A percentile compares a stretch with the other conserved stretches of the same genome.
Conservation (phyloP, 2,888 invertebrate species). For the Ferrisia virgata region DNA sequence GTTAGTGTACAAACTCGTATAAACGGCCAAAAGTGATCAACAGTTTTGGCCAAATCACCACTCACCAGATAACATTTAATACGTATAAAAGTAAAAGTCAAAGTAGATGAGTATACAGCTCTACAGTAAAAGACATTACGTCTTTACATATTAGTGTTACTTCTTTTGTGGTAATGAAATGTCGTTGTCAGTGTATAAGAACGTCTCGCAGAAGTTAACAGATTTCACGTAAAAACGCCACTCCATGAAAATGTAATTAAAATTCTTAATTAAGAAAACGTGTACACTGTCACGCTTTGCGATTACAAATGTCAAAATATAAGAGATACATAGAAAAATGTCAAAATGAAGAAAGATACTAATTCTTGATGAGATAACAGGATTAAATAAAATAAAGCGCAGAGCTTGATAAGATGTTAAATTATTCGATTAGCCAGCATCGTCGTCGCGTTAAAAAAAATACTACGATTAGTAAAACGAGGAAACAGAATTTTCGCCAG, state of each 20-base stretch:
- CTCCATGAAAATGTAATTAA: slow-evolving; percentile 34
- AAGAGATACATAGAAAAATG: slow-evolving; percentile 35
- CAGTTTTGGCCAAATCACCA: not conserved
- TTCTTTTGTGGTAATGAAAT: slow-evolving; percentile 18
- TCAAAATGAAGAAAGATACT: slow-evolving; percentile 38
- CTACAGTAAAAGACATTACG: not conserved
- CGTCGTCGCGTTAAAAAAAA: slow-evolving; percentile 1
- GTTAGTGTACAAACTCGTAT: not conserved
- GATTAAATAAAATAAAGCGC: not conserved
- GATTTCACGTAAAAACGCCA: slow-evolving; percentile 5
- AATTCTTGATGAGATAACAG: slow-evolving; percentile 31
- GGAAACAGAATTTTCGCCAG: not conserved
- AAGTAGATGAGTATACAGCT: not conserved
- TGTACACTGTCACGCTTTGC: slow-evolving; percentile 33
- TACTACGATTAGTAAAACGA: not conserved
- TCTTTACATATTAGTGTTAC: not conserved
- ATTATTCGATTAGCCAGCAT: slow-evolving; percentile 23
- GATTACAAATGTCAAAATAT: slow-evolving; percentile 38
- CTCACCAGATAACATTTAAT: not conserved
- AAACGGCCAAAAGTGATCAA: not conserved
- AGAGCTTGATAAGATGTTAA: not conserved
- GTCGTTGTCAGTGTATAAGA: not conserved
- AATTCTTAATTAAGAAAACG: slow-evolving; percentile 44
- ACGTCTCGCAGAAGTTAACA: not conserved
- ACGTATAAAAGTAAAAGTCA: not conserved